phyloP scores from a whole-genome alignment of 2,888 invertebrate genomes.

The Plagodis dolabraria region DNA sequence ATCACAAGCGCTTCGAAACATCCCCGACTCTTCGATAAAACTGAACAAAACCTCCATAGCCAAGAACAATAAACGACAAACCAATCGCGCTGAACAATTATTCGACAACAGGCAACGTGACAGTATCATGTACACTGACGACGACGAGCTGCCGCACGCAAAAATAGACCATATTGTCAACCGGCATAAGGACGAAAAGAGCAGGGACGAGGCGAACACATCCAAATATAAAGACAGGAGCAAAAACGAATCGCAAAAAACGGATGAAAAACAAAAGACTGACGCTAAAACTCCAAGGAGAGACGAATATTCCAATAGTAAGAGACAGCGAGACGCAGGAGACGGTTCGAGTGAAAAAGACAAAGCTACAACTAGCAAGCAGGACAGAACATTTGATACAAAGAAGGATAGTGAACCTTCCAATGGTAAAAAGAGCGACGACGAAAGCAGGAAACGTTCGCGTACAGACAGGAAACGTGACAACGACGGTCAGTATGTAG shows the following conservation, averaged over 20 bases:
- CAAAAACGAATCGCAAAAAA: constrained; percentile 7
- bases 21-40: constrained; percentile 56
- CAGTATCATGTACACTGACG: constrained; percentile 72
- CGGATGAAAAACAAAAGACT: neutral
- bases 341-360: neutral
- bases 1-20: constrained; percentile 65
- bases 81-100: neutral
- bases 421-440: neutral
- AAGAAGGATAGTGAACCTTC: neutral
- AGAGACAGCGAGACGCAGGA: neutral
- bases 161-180: constrained; percentile 44
- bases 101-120: constrained; percentile 2
- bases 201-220: constrained; percentile 7
- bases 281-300: neutral
- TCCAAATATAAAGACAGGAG: constrained; percentile 13
- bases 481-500: neutral
- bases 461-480: constrained; percentile 13
- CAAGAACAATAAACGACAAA: neutral
- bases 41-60: constrained; percentile 54
- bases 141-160: constrained; percentile 65
- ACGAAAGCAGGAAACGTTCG: constrained; percentile 19
- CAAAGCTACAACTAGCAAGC: neutral
- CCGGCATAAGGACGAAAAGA: neutral
- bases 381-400: neutral
- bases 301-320: neutral